Evolutionary conservation across 2,113 vertebrate genomes (phyloP), one percentile per base, ranked within the genome.

Genomic region (Lamprologus tigripictilis): DNA sequence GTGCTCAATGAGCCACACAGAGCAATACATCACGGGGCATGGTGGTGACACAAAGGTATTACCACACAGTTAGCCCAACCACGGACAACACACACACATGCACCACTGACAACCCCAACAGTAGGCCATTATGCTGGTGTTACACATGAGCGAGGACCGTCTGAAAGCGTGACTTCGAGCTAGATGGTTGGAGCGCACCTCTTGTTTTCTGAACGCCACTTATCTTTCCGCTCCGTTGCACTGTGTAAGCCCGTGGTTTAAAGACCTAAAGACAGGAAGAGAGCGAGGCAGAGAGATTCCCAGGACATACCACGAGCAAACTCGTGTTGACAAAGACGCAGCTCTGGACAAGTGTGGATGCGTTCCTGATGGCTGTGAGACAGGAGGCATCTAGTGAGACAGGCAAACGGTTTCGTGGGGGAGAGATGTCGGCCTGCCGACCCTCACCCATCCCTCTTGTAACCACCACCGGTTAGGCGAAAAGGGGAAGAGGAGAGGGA

Each of bases 271-370:
- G 76, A 47, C 66, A 81, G 55, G 58, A 58, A 76, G 78, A 90
- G 86, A 86, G 31, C 7, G 66, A 83, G 68, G 68, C 37, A 26
- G 79, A 85, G 79, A 88, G 84, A 85, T 47, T 40, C 83, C 35
- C 57, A 73, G 33, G 76, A 84, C 94, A 95, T 95, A 94, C 94
- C 92, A 86, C 61, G n/a, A 84, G 57, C 86, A 91, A 85, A 83
- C 91, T 61, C 82, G 86, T 93, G 95, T 93, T 94, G 95, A 96
- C 90, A 90, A 95, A 94, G 85, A 76, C 78, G 84, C 89, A 73
- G 87, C 87, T 80, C 86, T 16, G 90, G 92, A 96, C 94, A 94
- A 92, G 93, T 95, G 94, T 33, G 55, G 93, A 95, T 95, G 93
- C 81, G 63, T 94, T 88, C 82, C 90, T 92, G 94, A 92, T 91